A percentile compares a stretch with the other conserved stretches of the same genome.
These are phyloP conservation scores for Meloidogyne floridensis DNA, from an alignment of 1,140 invertebrate genomes.

Conservation along the genomic window DNA sequence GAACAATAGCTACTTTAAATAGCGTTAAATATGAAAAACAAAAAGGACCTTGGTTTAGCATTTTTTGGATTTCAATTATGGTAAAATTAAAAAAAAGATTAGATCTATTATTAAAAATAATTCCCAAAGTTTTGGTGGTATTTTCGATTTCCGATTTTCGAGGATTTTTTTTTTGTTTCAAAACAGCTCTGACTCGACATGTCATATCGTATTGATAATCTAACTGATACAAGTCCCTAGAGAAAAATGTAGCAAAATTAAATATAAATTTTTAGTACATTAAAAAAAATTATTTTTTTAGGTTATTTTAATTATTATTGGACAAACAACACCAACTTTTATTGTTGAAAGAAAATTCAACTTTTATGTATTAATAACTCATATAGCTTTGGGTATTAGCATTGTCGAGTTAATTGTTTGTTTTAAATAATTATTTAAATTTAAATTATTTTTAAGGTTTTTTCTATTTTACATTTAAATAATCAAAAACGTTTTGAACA, in stretches of 20 bases:
- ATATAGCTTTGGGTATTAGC: neutral
- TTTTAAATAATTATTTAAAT: neutral
- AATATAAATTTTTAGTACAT: too few species aligned
- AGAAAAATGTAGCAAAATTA: too few species aligned
- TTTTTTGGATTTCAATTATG: slow-evolving; percentile 9
- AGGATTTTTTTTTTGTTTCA: too few species aligned
- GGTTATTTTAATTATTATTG: neutral
- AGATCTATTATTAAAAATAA: too few species aligned
- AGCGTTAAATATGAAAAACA: slow-evolving; percentile 7
- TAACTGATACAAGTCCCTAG: too few species aligned
- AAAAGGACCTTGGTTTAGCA: neutral
- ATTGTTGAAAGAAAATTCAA: neutral
- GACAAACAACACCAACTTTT: neutral
- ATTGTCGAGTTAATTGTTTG: neutral
- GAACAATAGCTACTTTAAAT: slow-evolving; percentile 9
- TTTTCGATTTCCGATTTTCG: too few species aligned
- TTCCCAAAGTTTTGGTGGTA: too few species aligned
- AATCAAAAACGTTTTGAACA: neutral
- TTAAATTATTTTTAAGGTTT: neutral
- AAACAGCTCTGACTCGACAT: too few species aligned
- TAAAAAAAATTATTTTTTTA: neutral
- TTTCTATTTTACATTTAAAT: neutral
- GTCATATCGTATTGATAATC: too few species aligned
- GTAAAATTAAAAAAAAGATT: neutral
- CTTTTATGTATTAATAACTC: neutral